These are phyloP conservation scores for Saccostrea cuccullata DNA, from an alignment of 1,140 invertebrate species.

Conservation along the genomic window DNA sequence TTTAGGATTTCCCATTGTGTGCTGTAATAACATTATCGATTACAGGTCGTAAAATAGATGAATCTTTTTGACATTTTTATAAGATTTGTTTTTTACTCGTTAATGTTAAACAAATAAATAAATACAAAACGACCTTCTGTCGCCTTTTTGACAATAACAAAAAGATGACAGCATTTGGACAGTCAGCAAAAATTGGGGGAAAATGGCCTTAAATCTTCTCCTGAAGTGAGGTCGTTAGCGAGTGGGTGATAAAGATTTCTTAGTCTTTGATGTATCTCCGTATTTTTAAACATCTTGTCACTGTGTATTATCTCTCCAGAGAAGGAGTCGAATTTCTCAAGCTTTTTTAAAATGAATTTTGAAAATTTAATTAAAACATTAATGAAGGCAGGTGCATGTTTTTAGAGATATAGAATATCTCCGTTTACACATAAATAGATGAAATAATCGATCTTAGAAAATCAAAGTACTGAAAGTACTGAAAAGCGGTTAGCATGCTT, in stretches of 20 bases:
- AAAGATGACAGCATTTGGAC: not conserved
- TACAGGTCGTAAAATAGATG: not conserved
- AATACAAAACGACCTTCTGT: conserved; percentile 16
- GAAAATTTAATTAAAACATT: not conserved
- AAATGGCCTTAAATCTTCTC: not conserved
- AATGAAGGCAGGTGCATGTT: not conserved
- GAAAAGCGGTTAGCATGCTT: too few relatives aligned
- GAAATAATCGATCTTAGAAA: too few relatives aligned
- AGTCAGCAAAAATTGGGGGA: not conserved
- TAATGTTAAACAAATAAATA: conserved; percentile 34
- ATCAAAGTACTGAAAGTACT: too few relatives aligned
- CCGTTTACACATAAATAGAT: not conserved
- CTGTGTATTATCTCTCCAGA: not conserved
- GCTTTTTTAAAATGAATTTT: conserved; percentile 5
- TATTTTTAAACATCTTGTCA: not conserved
- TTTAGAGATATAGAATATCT: not conserved
- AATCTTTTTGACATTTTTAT: conserved; percentile 15
- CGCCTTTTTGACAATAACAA: not conserved
- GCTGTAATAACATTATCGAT: conserved; percentile 11
- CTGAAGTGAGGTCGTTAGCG: not conserved
- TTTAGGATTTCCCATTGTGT: not conserved
- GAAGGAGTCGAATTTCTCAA: not conserved
- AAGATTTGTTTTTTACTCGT: conserved; percentile 3
- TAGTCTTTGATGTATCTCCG: not conserved
- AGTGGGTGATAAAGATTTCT: not conserved